Evolutionary conservation across 92 coral and sea anemone species (phyloP).

Genomic region (Pocillopora grandis): DNA sequence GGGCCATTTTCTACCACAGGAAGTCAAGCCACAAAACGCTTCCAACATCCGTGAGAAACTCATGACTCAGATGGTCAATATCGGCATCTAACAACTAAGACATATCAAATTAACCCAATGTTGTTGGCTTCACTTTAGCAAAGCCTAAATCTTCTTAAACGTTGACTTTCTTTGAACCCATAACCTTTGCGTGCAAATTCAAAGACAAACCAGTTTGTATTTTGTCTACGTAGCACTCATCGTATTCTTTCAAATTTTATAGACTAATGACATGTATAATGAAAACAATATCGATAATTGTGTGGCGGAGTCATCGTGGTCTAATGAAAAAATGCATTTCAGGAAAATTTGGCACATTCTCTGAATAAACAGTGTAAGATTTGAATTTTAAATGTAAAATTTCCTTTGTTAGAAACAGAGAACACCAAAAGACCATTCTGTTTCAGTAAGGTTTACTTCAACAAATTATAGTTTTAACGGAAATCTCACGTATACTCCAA

Average conservation of each 20-base stretch:
- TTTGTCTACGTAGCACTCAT: slow-evolving; percentile 24
- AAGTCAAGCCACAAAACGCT: not conserved
- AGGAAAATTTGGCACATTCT: not conserved
- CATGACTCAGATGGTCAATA: not conserved
- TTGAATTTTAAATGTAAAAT: slow-evolving; percentile 12
- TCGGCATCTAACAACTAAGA: not conserved
- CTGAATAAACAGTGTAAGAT: slow-evolving; percentile 11
- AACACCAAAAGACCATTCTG: not conserved
- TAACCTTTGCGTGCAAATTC: slow-evolving; percentile 45
- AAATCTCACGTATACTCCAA: not conserved
- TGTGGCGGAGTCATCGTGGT: not conserved
- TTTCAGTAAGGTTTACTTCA: not conserved
- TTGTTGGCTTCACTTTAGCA: not conserved
- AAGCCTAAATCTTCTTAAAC: not conserved
- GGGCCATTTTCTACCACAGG: slow-evolving; percentile 20
- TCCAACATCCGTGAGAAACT: not conserved
- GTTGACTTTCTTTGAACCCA: slow-evolving; percentile 2
- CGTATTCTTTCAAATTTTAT: slow-evolving; percentile 14
- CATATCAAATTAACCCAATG: not conserved
- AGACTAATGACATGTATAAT: slow-evolving; percentile 6
- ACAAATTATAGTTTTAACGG: not conserved
- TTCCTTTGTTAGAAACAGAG: not conserved
- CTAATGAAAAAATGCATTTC: not conserved
- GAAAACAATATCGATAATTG: not conserved
- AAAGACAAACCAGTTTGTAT: slow-evolving; percentile 5